phyloP scores from a whole-genome alignment of 2,113 vertebrate species.

The Oxygymnocypris stewartii region DNA sequence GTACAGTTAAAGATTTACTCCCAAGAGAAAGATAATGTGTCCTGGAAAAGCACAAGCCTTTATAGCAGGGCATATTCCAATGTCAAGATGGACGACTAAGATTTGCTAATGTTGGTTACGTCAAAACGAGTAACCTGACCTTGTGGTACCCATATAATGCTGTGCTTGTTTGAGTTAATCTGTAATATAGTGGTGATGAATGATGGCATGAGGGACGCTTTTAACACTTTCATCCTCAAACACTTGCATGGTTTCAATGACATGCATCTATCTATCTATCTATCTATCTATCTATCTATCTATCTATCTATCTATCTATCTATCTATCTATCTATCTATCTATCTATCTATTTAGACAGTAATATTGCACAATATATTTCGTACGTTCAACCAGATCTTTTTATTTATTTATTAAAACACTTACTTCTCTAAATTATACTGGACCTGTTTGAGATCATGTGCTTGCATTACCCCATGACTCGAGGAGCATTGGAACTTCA shows the following conservation, averaged over 20 bases:
- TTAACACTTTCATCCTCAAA: not conserved
- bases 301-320: not conserved
- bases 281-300: not conserved
- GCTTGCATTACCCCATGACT: constrained; percentile 15
- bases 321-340: constrained; percentile 1
- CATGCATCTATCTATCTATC: not conserved
- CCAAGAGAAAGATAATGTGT: constrained; percentile 47
- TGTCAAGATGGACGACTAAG: constrained; percentile 40
- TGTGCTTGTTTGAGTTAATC: constrained; percentile 5
- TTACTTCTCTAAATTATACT: not conserved
- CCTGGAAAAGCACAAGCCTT: constrained; percentile 55
- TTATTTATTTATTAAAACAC: not conserved
- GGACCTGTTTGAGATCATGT: constrained; percentile 29
- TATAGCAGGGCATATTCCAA: constrained; percentile 58
- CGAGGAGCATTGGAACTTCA: constrained; percentile 35
- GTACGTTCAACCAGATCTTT: not conserved
- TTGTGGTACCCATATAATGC: not conserved
- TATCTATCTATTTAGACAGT: not conserved
- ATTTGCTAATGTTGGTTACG: not conserved
- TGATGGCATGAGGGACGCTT: not conserved
- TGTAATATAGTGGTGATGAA: constrained; percentile 35
- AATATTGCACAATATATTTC: not conserved
- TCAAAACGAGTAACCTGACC: constrained; percentile 24
- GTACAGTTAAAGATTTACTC: constrained; percentile 59
- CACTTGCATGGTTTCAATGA: not conserved